Base-by-base conservation (phyloP, 2,888 invertebrate genomes). In the Andricus curvator region DNA sequence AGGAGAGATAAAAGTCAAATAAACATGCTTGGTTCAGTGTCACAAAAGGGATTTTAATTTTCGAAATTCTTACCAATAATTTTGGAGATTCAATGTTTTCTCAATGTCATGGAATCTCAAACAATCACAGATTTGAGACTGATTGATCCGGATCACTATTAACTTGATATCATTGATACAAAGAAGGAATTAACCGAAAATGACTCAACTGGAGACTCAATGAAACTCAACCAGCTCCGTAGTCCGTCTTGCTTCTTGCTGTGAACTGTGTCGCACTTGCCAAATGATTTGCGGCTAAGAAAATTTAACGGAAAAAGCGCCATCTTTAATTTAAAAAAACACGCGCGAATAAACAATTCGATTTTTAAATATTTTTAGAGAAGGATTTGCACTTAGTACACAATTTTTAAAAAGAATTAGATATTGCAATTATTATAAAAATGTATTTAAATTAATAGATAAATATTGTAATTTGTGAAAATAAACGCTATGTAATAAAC, bases 221-320 rank as follows among this genome's bases (percentile, higher is more conserved):
- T 8, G 37, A 0, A 8, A 6, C 37, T 37, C 37, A 25, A 25
- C 25, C 1, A 25, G 8, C 37, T 8, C 1, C 0, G 8, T 0
- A 37, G 8, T 37, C 13, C 44, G 13, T 4, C 44, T 44, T 4
- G 3, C 44, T 44, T 44, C 44, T 13, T 4, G 4, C 13, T 48
- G 15, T 48, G 48, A 48, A 48, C 48, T 2, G 44, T 15, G 44
- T 44, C 44, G 44, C 15, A 13, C 13, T 62, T 62, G 4, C 25
- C 4, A 62, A 62, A 62, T 22, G 25, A 25, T 62, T 68, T 44
- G 22, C 48, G 48, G 48, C 68, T 44, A 41, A 68, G 22, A 44
- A 68, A 41, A 68, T 5, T 62, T 44, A 68, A 68, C 25, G n/a
- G 44, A 68, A 11, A 68, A 15, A 44, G 68, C 68, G 44, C 68